Percentiles rank a stretch among this genome's conserved stretches.
phyloP scores from a whole-genome alignment of 1,140 invertebrate species.

The Magallana gigas region DNA sequence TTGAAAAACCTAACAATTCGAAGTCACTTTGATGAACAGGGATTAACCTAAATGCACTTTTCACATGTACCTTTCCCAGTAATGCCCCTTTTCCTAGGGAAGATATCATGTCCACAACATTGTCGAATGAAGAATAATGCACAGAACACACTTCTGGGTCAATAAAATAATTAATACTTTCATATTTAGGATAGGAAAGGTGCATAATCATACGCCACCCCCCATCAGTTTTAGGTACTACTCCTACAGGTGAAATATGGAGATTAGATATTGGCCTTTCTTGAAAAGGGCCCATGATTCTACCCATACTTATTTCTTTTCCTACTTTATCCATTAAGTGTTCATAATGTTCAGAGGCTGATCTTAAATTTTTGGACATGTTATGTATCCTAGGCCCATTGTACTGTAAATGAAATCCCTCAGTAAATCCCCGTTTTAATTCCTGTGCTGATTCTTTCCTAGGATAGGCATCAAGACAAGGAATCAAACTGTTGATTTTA shows the following conservation, averaged over 20 bases:
- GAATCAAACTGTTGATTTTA: too few species aligned
- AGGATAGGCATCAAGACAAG: too few species aligned
- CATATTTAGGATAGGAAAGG: slow-evolving; percentile 42
- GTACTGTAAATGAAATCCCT: too few species aligned
- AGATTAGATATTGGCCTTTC: slow-evolving; percentile 18
- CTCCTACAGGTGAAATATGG: neutral
- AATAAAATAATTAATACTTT: slow-evolving; percentile 44
- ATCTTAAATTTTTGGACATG: too few species aligned
- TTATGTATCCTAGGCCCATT: too few species aligned
- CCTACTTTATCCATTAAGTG: too few species aligned
- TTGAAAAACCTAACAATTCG: slow-evolving; percentile 41
- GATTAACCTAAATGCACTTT: slow-evolving; percentile 15
- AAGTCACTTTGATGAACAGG: slow-evolving; percentile 18
- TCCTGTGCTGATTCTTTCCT: too few species aligned
- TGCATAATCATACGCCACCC: slow-evolving; percentile 40
- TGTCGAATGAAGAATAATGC: too few species aligned
- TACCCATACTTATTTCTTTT: too few species aligned
- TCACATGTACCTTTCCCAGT: slow-evolving; percentile 10
- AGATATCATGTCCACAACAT: slow-evolving; percentile 4
- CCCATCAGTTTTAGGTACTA: slow-evolving; percentile 27
- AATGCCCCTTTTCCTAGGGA: neutral
- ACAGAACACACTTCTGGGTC: neutral
- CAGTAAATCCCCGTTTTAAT: too few species aligned
- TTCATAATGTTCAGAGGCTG: too few species aligned
- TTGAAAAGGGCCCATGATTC: too few species aligned